Evolutionary conservation across 2,113 vertebrate species (phyloP).

Genomic region (Butastur rufipennis): DNA sequence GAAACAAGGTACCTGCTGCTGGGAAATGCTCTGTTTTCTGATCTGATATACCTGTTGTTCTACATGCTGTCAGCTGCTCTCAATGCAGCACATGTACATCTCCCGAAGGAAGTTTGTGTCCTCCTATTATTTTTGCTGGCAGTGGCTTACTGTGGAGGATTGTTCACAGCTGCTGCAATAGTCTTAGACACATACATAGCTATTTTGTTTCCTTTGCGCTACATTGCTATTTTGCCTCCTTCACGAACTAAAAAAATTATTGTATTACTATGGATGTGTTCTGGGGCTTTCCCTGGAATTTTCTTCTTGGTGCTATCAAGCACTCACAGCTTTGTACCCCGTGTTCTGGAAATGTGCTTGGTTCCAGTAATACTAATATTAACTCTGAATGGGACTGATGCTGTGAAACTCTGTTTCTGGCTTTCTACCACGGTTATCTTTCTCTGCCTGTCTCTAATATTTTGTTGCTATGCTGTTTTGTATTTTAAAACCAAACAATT

Average conservation of each 20-base stretch:
- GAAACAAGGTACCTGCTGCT: slow-evolving; percentile 81
- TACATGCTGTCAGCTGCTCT: slow-evolving; percentile 68
- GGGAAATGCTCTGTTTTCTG: slow-evolving; percentile 76
- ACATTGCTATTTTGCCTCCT: slow-evolving; percentile 66
- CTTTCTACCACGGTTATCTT: slow-evolving; percentile 59
- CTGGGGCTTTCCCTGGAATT: slow-evolving; percentile 61
- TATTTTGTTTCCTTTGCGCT: slow-evolving; percentile 74
- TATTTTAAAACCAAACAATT: slow-evolving; percentile 74
- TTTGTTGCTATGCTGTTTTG: slow-evolving; percentile 72
- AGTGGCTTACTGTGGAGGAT: slow-evolving; percentile 69
- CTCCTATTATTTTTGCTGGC: slow-evolving; percentile 70
- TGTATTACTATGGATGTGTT: slow-evolving; percentile 58
- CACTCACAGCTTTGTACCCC: slow-evolving; percentile 52
- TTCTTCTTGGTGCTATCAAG: slow-evolving; percentile 65
- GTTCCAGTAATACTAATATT: slow-evolving; percentile 71
- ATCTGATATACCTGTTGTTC: slow-evolving; percentile 74
- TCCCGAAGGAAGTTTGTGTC: slow-evolving; percentile 67
- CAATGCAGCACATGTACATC: slow-evolving; percentile 48
- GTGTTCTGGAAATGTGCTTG: slow-evolving; percentile 63
- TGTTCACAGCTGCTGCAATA: slow-evolving; percentile 75
- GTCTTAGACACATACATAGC: slow-evolving; percentile 78
- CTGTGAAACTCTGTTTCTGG: slow-evolving; percentile 72
- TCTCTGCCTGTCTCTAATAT: slow-evolving; percentile 71
- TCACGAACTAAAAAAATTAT: slow-evolving; percentile 66
- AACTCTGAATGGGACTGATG: slow-evolving; percentile 63